phyloP scores from a whole-genome alignment of 2,113 vertebrate genomes.

The Actinemys pallida region DNA sequence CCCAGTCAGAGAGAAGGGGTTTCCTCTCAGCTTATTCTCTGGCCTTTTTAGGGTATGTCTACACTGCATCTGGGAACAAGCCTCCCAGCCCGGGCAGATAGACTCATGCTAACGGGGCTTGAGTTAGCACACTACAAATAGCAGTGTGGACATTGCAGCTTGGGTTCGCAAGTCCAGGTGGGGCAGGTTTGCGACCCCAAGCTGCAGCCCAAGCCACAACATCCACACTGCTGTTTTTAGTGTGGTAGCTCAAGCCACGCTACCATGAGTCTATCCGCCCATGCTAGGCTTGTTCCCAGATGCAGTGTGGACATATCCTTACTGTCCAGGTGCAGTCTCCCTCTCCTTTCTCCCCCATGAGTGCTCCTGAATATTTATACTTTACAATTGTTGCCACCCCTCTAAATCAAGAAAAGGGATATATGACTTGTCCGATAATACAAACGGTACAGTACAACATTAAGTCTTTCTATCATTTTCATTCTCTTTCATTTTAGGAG shows the following conservation, averaged over 20 bases:
- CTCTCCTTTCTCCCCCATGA: background rate
- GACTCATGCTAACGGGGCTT: background rate
- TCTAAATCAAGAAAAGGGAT: background rate
- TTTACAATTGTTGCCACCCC: background rate
- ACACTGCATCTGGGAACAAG: too few species aligned
- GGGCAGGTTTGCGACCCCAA: too few species aligned
- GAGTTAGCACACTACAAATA: background rate
- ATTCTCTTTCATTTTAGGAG: background rate
- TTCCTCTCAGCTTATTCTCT: background rate
- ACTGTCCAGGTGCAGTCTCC: too few species aligned
- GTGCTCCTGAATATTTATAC: background rate
- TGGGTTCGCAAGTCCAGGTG: background rate
- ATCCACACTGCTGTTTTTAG: too few species aligned
- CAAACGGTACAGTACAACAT: accelerated
- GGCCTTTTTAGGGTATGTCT: background rate
- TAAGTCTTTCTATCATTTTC: background rate
- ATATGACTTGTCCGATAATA: background rate
- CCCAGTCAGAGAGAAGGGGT: background rate
- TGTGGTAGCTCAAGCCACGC: too few species aligned
- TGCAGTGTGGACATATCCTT: too few species aligned
- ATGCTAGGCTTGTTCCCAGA: too few species aligned
- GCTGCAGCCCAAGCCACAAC: too few species aligned
- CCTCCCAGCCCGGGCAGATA: background rate
- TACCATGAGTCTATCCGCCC: too few species aligned
- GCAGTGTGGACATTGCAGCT: background rate